Evolutionary conservation across 2,888 invertebrate genomes (phyloP).

Genomic region (Polylopha cassiicola): DNA sequence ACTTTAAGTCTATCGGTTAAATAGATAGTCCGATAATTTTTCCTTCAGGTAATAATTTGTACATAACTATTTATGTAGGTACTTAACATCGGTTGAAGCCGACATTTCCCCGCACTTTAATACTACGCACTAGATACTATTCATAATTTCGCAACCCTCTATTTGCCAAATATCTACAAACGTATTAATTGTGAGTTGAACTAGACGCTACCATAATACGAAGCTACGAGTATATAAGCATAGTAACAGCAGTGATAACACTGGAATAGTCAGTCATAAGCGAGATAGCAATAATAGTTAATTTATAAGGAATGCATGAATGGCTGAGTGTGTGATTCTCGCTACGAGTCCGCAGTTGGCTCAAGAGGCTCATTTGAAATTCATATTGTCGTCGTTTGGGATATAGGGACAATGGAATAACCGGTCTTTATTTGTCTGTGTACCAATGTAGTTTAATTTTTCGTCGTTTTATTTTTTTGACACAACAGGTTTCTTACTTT

Average conservation of each 20-base stretch:
- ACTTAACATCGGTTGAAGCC: too few species aligned
- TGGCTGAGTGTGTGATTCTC: constrained; percentile 45
- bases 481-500: background rate
- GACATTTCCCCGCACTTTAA: constrained; percentile 2
- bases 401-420: constrained; percentile 28
- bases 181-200: constrained; percentile 16
- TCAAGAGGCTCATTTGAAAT: constrained; percentile 53
- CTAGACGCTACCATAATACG: constrained; percentile 4
- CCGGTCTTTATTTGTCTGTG: constrained; percentile 7
- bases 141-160: background rate
- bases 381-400: constrained; percentile 40
- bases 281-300: constrained; percentile 36
- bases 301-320: constrained; percentile 52
- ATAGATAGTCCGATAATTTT: too few species aligned
- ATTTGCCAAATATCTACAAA: constrained; percentile 18
- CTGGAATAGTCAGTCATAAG: too few species aligned
- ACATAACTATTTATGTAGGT: too few species aligned
- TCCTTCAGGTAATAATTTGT: too few species aligned
- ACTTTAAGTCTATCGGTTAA: too few species aligned
- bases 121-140: constrained; percentile 9
- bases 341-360: constrained; percentile 41
- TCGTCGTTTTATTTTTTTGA: constrained; percentile 1
- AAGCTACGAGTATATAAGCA: background rate
- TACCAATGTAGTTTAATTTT: constrained; percentile 11
- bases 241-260: constrained; percentile 14